Evolutionary conservation across 1,140 invertebrate species (phyloP).

Genomic region (Leptoteleia sp.): DNA sequence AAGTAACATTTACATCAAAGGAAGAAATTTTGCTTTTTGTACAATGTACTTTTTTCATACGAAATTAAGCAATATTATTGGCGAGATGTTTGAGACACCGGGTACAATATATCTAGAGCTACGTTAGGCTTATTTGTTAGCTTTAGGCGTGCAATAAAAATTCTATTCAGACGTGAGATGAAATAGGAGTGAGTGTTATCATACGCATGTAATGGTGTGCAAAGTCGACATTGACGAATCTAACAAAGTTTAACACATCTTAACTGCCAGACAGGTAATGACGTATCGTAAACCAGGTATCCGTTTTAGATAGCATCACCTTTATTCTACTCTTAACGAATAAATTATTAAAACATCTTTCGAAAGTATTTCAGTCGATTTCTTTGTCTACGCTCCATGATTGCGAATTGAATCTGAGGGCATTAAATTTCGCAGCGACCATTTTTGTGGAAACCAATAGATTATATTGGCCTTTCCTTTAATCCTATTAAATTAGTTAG

Average conservation of each 20-base stretch:
- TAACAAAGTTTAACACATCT: conserved; percentile 68
- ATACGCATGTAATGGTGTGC: conserved; percentile 30
- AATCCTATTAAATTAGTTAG: no score
- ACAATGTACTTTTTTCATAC: no score
- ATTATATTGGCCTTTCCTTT: no score
- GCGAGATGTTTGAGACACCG: conserved; percentile 27
- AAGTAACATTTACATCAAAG: no score
- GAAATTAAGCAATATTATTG: no score
- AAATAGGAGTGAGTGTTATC: conserved; percentile 65
- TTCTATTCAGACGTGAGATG: conserved; percentile 63
- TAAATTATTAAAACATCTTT: conserved; percentile 56
- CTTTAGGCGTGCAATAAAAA: conserved; percentile 58
- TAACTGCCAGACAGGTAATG: conserved; percentile 70
- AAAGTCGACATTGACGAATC: conserved; percentile 63
- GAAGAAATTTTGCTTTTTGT: no score
- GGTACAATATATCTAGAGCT: conserved; percentile 52
- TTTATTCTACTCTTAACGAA: conserved; percentile 56
- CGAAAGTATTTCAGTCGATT: conserved; percentile 46
- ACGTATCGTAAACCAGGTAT: conserved; percentile 69
- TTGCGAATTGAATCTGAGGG: conserved; percentile 19
- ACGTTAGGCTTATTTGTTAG: conserved; percentile 48
- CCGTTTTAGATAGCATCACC: conserved; percentile 70
- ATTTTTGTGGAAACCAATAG: no score
- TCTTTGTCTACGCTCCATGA: conserved; percentile 27
- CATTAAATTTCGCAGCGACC: conserved; percentile 5